Conservation (phyloP, 2,113 vertebrate genomes). For the Heteronetta atricapilla region DNA sequence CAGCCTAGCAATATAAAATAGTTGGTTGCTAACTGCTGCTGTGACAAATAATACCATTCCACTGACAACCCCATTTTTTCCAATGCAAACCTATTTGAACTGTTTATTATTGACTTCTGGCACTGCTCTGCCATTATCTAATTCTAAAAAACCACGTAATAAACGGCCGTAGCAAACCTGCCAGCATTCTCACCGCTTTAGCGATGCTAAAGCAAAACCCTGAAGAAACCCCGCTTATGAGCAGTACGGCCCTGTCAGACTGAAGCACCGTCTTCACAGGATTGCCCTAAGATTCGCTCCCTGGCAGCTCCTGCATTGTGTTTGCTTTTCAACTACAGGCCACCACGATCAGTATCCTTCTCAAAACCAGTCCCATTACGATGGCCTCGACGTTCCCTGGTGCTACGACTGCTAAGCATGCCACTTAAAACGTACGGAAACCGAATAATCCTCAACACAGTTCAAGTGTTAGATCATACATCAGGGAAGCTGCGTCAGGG, state of each 20-base stretch:
- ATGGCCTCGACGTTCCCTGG: neutral
- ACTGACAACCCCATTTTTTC: constrained; percentile 33
- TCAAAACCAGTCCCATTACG: neutral
- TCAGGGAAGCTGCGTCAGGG: neutral
- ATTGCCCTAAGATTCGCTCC: neutral
- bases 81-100: constrained; percentile 33
- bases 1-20: constrained; percentile 5
- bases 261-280: neutral
- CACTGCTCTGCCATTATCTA: constrained; percentile 24
- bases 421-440: neutral
- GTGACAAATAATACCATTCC: constrained; percentile 56
- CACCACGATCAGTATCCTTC: neutral
- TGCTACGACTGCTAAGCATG: neutral
- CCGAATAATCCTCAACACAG: neutral
- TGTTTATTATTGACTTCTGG: constrained; percentile 9
- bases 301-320: neutral
- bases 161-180: neutral
- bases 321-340: neutral
- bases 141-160: constrained; percentile 1
- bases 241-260: neutral
- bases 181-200: neutral
- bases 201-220: constrained; percentile 28
- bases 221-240: neutral
- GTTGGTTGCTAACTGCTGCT: constrained; percentile 21
- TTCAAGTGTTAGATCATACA: neutral